These are phyloP conservation scores for Pollimyrus isidori DNA, from an alignment of 2,113 vertebrate genomes.

Conservation along the genomic window DNA sequence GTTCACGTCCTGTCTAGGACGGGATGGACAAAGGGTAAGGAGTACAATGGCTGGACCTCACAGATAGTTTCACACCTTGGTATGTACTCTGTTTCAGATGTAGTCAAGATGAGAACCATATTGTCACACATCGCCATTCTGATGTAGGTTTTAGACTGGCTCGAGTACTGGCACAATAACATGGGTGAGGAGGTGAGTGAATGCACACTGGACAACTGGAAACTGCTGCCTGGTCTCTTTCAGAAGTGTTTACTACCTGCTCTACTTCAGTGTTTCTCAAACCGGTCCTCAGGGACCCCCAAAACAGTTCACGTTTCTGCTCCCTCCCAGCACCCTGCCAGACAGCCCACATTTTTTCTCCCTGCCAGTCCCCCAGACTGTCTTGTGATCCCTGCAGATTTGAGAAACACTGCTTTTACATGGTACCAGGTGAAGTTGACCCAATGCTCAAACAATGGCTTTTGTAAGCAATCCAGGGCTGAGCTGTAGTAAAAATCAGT, in stretches of 20 bases:
- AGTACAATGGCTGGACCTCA: background rate
- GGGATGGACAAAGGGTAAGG: background rate
- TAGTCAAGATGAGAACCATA: background rate
- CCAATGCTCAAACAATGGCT: background rate
- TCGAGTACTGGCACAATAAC: background rate
- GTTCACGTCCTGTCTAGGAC: background rate
- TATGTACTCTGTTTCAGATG: background rate
- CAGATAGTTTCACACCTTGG: background rate
- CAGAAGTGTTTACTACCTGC: background rate
- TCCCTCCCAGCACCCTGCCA: background rate
- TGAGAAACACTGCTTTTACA: background rate
- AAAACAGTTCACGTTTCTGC: background rate
- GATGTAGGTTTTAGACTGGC: background rate
- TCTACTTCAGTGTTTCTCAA: background rate
- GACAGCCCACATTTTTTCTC: background rate
- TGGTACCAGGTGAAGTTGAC: background rate
- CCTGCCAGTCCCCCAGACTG: background rate
- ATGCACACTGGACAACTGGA: background rate
- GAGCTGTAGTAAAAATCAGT: background rate
- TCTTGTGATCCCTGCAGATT: background rate
- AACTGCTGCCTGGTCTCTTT: background rate
- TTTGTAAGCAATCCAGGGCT: background rate
- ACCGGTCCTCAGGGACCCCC: background rate
- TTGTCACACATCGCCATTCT: background rate
- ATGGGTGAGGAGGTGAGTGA: background rate